These are phyloP conservation scores for Adineta ricciae DNA, from an alignment of 2,888 invertebrate genomes.

Conservation along the genomic window DNA sequence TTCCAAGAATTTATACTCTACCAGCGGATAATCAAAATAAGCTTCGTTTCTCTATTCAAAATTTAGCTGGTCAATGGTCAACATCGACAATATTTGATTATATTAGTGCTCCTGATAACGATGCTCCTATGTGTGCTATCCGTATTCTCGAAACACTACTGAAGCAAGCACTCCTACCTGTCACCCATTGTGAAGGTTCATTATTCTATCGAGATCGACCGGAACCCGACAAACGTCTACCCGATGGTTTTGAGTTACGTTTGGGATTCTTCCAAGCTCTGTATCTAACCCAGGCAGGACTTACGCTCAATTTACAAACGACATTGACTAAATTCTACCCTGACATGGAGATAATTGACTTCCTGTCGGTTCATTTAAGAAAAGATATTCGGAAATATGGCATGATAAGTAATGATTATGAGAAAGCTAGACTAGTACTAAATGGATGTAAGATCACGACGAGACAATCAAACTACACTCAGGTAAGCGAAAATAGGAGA, in stretches of 20 bases:
- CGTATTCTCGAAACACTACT: slow-evolving; percentile 3
- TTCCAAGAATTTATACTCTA: not conserved
- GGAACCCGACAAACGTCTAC: not conserved
- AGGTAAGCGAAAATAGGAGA: not conserved
- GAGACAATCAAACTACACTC: not conserved
- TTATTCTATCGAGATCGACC: not conserved
- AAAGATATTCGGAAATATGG: not conserved
- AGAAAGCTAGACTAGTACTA: not conserved
- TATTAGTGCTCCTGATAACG: not conserved
- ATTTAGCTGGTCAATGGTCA: not conserved
- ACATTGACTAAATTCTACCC: slow-evolving; percentile 1
- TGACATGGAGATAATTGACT: not conserved
- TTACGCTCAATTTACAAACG: slow-evolving; percentile 4
- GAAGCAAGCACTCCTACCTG: not conserved
- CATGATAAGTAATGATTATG: not conserved
- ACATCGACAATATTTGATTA: not conserved
- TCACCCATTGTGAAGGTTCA: not conserved
- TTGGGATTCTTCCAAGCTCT: slow-evolving; percentile 4
- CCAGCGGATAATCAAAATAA: not conserved
- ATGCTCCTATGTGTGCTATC: not conserved
- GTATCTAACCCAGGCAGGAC: not conserved
- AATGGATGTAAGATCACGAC: not conserved
- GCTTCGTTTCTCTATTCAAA: not conserved
- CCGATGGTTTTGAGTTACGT: not conserved
- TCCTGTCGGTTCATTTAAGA: not conserved